A percentile compares a stretch with the other conserved stretches of the same genome.
Evolutionary conservation across 2,797 vertebrate genomes (phyloP).

Genomic region (Tadarida brasiliensis): DNA sequence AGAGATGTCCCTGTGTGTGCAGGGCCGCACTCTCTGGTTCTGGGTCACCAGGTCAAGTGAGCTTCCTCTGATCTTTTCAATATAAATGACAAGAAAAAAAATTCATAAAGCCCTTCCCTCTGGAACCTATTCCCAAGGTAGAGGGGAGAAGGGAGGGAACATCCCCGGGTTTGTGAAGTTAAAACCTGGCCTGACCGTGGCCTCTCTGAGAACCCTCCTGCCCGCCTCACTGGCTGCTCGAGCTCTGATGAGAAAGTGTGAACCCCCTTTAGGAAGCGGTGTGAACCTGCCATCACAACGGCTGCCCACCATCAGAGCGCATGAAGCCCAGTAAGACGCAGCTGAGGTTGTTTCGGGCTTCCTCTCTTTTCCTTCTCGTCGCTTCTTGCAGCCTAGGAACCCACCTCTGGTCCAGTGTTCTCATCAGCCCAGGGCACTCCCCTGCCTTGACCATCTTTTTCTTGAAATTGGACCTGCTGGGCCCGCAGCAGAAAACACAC

Average conservation of each 20-base stretch:
- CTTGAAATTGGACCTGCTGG: neutral
- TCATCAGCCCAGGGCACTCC: neutral
- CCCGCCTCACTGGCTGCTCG: neutral
- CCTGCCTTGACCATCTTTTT: neutral
- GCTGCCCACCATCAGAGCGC: neutral
- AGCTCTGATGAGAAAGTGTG: neutral
- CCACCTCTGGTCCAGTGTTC: neutral
- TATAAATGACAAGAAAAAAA: neutral
- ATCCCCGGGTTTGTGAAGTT: neutral
- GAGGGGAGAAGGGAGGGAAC: neutral
- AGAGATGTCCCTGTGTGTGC: neutral
- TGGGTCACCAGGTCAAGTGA: constrained; percentile 44
- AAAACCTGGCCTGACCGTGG: neutral
- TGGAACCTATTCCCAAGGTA: neutral
- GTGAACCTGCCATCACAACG: neutral
- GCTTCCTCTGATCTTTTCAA: constrained; percentile 45
- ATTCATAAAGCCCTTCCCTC: neutral
- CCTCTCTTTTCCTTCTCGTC: neutral
- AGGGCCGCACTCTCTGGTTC: constrained; percentile 6
- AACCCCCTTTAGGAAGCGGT: neutral
- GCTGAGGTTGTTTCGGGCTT: neutral
- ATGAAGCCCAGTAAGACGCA: neutral
- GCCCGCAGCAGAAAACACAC: neutral
- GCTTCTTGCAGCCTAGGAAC: neutral
- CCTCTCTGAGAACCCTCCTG: neutral